These are phyloP conservation scores for Drosophila equinoxialis DNA, from an alignment of 1,140 invertebrate genomes.

Conservation along the genomic window DNA sequence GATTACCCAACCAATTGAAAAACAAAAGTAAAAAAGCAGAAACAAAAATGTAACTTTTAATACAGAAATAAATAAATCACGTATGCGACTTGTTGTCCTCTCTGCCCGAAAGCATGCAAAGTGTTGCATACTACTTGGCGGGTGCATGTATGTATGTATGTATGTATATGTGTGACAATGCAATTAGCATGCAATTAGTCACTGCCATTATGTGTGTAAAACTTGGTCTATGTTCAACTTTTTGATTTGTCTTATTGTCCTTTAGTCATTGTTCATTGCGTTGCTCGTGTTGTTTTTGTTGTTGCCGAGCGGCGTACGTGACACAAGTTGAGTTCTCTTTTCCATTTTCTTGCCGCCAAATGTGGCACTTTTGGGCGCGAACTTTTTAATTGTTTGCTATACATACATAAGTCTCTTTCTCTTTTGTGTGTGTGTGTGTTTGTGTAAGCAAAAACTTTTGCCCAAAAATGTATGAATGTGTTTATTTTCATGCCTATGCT, in stretches of 20 bases:
- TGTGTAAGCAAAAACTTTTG: not conserved
- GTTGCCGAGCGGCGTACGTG: conserved; percentile 56
- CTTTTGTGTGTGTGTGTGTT: not conserved
- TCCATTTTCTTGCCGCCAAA: conserved; percentile 55
- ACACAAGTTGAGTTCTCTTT: conserved; percentile 64
- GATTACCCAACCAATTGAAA: conserved; percentile 28
- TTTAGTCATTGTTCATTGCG: conserved; percentile 27
- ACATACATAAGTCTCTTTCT: no score
- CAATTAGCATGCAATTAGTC: conserved; percentile 75
- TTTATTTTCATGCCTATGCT: conserved; percentile 1
- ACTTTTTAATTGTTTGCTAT: conserved; percentile 74
- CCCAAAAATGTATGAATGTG: not conserved
- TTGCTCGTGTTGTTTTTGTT: conserved; percentile 18
- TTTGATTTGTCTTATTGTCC: conserved; percentile 77
- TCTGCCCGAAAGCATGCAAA: no score
- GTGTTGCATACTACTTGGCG: not conserved
- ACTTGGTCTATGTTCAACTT: conserved; percentile 57
- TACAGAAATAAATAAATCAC: conserved; percentile 63
- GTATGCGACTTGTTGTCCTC: conserved; percentile 58
- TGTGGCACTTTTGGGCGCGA: conserved; percentile 60
- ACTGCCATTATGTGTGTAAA: conserved; percentile 35
- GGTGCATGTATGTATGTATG: conserved; percentile 30
- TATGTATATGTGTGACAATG: conserved; percentile 34
- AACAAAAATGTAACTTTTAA: not conserved
- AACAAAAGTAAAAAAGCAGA: not conserved